Evolutionary conservation across 1,140 invertebrate species (phyloP).

Genomic region (Cydia pomonella): DNA sequence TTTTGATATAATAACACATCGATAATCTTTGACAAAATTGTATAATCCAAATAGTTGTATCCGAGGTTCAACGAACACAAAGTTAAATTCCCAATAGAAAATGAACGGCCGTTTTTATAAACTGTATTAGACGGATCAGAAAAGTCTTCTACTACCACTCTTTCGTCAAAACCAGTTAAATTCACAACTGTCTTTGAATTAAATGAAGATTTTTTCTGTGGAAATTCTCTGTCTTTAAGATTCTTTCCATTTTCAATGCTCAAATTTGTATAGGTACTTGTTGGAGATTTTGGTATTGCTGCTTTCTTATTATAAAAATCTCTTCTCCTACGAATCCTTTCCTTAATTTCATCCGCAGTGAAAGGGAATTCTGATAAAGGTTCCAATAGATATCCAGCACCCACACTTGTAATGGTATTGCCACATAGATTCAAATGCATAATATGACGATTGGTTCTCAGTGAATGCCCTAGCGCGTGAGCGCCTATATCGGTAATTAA

Average conservation of each 20-base stretch:
- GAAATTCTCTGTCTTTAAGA: background rate
- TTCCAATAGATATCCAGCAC: slow-evolving; percentile 6
- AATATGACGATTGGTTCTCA: slow-evolving; percentile 15
- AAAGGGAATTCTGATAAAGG: slow-evolving; percentile 19
- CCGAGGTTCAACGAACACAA: slow-evolving; percentile 14
- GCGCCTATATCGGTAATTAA: slow-evolving; percentile 15
- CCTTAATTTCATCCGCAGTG: slow-evolving; percentile 9
- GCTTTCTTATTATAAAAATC: slow-evolving; percentile 13
- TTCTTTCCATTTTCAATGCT: background rate
- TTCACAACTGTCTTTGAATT: background rate
- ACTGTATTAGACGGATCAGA: background rate
- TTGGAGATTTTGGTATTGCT: background rate
- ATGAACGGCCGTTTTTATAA: background rate
- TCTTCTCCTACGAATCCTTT: background rate
- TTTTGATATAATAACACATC: background rate
- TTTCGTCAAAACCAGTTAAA: background rate
- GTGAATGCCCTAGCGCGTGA: background rate
- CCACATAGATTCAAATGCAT: slow-evolving; percentile 28
- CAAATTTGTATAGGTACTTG: background rate
- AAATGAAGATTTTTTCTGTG: background rate
- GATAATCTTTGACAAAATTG: background rate
- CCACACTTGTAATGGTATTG: slow-evolving; percentile 4
- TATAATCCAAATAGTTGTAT: slow-evolving; percentile 18
- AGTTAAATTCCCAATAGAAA: slow-evolving; percentile 1
- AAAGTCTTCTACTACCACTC: background rate